Base-by-base conservation (phyloP, 2,888 invertebrate species). In the Parnassius orleans region DNA sequence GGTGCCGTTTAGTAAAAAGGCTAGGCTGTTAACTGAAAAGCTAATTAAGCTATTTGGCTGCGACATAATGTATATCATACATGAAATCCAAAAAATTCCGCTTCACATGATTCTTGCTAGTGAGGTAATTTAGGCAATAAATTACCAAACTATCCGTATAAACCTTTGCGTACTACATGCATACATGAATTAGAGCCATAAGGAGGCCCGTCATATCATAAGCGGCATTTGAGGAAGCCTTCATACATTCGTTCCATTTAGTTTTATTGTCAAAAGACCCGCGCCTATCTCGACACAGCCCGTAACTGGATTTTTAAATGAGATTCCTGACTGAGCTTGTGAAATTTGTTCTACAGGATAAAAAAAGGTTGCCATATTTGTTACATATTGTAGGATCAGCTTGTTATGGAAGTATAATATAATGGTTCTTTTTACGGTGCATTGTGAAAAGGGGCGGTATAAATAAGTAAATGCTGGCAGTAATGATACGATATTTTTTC, bases 301-400 rank as follows among this genome's bases (percentile, higher is more conserved):
- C 83, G 82, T 90, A 90, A 91, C 90, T 80, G 89, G 90, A 91
- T 90, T 91, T 33, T 90, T 90, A 91, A 91, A 91, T 91, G 90
- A 90, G 90, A 89, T 90, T 87, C 81, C 83, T 81, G 74, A 81
- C 79, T 80, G 81, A 77, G 80, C 84, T 84, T 81, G 81, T 79
- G 84, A 89, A 89, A 88, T 90, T 90, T 87, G 85, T 86, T 80
- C 85, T 74, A 79, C 83, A 81, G 86, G 90, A 91, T 91, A 90
- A 90, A 90, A n/a, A 87, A 90, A 89, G 90, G 90, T 89, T 89
- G 81, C 82, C 80, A 72, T 81, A 80, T 81, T 81, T 83, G 81
- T 81, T 82, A 84, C 84, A 77, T 85, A 77, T n/a, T n/a, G n/a
- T 83, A 84, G 82, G 84, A 87, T 83, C 83, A 81, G 79, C 80